These are phyloP conservation scores for Proales similis DNA, from an alignment of 1,140 invertebrate species.

Conservation along the genomic window DNA sequence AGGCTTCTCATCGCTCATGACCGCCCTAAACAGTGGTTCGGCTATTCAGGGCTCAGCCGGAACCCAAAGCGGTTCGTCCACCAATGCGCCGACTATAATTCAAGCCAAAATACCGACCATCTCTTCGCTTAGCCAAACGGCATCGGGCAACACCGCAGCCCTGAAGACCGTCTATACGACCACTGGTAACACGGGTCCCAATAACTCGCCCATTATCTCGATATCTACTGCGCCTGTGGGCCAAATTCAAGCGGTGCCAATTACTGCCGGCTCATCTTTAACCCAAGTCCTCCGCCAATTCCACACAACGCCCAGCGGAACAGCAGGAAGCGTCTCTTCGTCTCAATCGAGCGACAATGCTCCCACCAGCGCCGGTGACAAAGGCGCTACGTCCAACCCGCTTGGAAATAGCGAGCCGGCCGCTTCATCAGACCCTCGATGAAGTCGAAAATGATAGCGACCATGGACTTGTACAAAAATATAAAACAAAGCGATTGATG, in stretches of 20 bases:
- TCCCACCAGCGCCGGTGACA: no score
- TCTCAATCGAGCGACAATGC: no score
- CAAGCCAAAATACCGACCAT: no score
- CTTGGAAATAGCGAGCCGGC: no score
- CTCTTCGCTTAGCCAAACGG: neutral
- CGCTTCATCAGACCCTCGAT: no score
- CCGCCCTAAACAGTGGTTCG: slow-evolving; percentile 1
- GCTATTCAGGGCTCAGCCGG: neutral
- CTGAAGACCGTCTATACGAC: neutral
- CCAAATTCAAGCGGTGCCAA: slow-evolving; percentile 22
- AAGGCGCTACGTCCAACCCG: no score
- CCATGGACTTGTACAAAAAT: no score
- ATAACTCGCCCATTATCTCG: slow-evolving; percentile 1
- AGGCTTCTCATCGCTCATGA: neutral
- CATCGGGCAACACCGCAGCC: neutral
- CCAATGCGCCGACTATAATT: no score
- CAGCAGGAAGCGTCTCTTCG: no score
- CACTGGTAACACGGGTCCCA: slow-evolving; percentile 14
- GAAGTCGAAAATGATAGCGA: no score
- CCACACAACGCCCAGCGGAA: no score
- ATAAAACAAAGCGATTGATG: no score
- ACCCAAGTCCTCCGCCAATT: slow-evolving; percentile 21
- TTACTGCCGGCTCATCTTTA: slow-evolving; percentile 8
- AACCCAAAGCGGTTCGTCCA: neutral
- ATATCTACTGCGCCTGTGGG: slow-evolving; percentile 18